These are phyloP conservation scores for Sthenelais limicola DNA, from an alignment of 2,888 invertebrate species.

Conservation along the genomic window DNA sequence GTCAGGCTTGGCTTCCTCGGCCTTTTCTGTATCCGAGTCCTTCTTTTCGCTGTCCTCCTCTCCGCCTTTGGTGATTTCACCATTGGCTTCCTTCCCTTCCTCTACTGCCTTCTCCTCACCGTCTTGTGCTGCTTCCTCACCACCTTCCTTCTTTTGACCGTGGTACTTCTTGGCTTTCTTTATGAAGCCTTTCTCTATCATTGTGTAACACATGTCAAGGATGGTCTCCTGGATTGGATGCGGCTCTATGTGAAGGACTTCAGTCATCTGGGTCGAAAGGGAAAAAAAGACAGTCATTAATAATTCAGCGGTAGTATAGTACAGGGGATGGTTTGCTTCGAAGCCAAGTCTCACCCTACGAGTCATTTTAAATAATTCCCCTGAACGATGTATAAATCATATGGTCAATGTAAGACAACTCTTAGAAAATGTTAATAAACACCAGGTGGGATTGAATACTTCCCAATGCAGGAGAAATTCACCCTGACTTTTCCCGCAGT, in stretches of 20 bases:
- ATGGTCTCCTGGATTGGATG: constrained; percentile 72
- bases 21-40: background rate
- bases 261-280: constrained; percentile 72
- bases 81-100: constrained; percentile 24
- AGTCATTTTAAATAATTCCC: too few relatives aligned
- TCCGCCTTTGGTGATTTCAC: background rate
- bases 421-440: too few relatives aligned
- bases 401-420: too few relatives aligned
- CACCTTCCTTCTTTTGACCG: constrained; percentile 43
- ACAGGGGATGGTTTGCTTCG: too few relatives aligned
- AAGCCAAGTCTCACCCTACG: too few relatives aligned
- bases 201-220: constrained; percentile 75
- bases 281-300: too few relatives aligned
- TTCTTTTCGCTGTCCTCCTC: background rate
- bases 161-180: constrained; percentile 68
- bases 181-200: constrained; percentile 74
- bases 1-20: background rate
- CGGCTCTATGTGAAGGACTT: constrained; percentile 73
- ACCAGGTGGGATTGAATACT: too few relatives aligned
- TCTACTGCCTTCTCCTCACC: background rate
- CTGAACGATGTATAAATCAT: too few relatives aligned
- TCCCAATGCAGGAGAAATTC: too few relatives aligned
- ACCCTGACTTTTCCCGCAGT: too few relatives aligned
- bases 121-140: constrained; percentile 1
- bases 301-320: too few relatives aligned